These are phyloP conservation scores for Dermochelys coriacea DNA, from an alignment of 2,797 vertebrate species.

Conservation along the genomic window DNA sequence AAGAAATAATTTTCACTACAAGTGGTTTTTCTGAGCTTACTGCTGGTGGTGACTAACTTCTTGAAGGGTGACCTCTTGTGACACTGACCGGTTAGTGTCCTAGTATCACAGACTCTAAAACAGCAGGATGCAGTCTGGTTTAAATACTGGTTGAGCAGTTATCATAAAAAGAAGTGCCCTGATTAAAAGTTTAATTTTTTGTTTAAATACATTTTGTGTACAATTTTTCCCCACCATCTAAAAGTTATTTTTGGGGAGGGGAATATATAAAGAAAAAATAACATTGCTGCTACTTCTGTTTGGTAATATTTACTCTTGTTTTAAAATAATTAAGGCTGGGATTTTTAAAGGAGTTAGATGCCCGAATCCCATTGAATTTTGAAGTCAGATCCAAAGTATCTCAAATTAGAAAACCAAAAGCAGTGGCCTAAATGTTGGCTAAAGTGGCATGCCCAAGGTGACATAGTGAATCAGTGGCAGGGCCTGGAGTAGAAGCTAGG, in stretches of 20 bases:
- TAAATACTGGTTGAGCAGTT: not conserved
- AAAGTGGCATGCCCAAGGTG: not conserved
- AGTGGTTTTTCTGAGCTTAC: not conserved
- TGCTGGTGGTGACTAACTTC: not conserved
- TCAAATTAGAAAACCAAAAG: not conserved
- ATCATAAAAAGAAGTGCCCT: not conserved
- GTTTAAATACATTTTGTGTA: not conserved
- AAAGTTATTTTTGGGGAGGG: not conserved
- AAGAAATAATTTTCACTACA: not conserved
- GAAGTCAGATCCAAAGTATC: not conserved
- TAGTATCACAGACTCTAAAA: slow-evolving; percentile 5
- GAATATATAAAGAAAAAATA: not conserved
- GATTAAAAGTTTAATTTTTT: not conserved
- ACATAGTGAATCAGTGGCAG: not conserved
- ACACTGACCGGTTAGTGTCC: not conserved
- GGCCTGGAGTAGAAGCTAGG: not conserved
- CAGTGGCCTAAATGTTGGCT: not conserved
- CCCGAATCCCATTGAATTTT: not conserved
- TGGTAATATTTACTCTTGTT: not conserved
- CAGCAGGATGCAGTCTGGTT: not conserved
- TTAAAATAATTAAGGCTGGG: not conserved
- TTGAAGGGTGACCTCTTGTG: not conserved
- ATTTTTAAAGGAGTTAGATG: not conserved
- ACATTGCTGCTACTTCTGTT: not conserved
- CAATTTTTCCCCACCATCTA: not conserved